These are phyloP conservation scores for Sanderia malayensis DNA, from an alignment of 30 jellyfish, hydroid and myxozoan genomes.

Conservation along the genomic window DNA sequence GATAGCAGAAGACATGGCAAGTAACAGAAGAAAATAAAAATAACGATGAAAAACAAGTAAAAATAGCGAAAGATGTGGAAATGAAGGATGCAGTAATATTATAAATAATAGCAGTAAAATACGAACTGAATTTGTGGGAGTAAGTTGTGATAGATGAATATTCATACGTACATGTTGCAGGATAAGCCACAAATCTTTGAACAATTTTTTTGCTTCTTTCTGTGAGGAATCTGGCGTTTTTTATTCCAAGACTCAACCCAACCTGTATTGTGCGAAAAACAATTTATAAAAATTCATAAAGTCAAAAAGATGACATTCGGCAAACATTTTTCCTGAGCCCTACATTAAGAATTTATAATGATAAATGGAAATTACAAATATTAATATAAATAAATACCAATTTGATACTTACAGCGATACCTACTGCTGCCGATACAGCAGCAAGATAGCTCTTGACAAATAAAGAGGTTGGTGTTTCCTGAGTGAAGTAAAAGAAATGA, in stretches of 20 bases:
- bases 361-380: not conserved
- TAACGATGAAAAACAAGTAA: no score
- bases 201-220: conserved; percentile 59
- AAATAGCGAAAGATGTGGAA: not conserved
- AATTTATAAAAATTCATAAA: no score
- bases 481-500: no score
- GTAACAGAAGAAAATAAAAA: no score
- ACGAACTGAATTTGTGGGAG: not conserved
- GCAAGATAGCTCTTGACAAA: conserved; percentile 76
- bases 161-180: conserved; percentile 81
- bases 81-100: not conserved
- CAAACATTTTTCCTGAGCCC: no score
- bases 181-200: conserved; percentile 93
- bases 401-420: conserved; percentile 70
- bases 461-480: conserved; percentile 73
- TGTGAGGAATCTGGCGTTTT: conserved; percentile 45
- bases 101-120: not conserved
- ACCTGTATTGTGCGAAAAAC: no score
- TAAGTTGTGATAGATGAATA: no score
- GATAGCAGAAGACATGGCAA: no score
- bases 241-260: conserved; percentile 68
- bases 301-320: no score
- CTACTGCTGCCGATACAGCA: conserved; percentile 86
- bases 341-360: no score
- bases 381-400: not conserved